phyloP scores from a whole-genome alignment of 2,113 vertebrate species.

The Psilopogon haemacephalus region DNA sequence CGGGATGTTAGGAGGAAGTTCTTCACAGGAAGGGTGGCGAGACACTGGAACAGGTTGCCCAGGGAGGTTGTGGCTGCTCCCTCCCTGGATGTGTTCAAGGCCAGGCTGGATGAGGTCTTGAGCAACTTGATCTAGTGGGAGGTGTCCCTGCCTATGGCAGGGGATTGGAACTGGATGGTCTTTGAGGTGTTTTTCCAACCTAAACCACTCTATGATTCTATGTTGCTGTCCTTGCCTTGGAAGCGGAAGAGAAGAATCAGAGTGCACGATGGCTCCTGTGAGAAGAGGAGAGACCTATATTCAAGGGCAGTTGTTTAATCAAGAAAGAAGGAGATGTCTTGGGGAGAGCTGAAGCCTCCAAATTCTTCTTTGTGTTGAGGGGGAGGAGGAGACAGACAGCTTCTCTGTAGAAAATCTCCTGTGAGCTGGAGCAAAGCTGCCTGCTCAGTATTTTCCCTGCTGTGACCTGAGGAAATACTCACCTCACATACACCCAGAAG shows the following conservation, averaged over 20 bases:
- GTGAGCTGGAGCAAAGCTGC: not conserved
- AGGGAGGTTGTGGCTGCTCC: no score
- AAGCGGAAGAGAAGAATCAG: not conserved
- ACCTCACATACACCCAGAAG: not conserved
- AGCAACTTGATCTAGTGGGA: no score
- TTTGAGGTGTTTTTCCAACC: no score
- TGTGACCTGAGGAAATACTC: not conserved
- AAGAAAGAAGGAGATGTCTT: not conserved
- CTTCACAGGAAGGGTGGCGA: no score
- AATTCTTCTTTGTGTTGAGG: not conserved
- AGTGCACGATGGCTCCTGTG: not conserved
- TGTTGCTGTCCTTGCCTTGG: not conserved
- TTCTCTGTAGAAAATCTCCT: not conserved
- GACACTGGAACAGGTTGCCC: no score
- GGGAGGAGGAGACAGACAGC: not conserved
- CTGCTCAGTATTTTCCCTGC: not conserved
- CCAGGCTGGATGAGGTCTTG: no score
- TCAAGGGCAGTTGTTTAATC: not conserved
- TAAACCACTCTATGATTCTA: no score
- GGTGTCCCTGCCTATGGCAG: no score
- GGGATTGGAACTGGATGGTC: no score
- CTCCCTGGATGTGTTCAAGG: no score
- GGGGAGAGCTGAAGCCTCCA: not conserved
- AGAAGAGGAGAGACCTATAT: not conserved
- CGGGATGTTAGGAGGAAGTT: no score